Conservation (phyloP, 2,888 invertebrate species). For the Osmoderma eremita region DNA sequence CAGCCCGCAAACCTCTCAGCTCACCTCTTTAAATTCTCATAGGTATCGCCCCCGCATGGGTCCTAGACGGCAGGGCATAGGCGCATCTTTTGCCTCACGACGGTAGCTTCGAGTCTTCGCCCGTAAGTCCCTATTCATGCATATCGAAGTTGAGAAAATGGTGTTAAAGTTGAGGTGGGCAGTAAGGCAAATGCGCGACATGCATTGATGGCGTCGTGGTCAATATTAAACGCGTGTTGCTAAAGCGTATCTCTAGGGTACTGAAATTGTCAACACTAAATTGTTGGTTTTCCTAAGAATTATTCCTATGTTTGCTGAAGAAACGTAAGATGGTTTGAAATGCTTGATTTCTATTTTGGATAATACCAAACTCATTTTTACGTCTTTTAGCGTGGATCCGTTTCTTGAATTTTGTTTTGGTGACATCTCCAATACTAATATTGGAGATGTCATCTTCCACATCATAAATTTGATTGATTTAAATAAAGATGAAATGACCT, state of each 20-base stretch:
- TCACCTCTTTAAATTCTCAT: slow-evolving; percentile 39
- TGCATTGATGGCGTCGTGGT: slow-evolving; percentile 42
- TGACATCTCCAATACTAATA: no score
- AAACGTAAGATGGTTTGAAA: no score
- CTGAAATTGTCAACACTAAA: slow-evolving; percentile 30
- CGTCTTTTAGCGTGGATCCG: no score
- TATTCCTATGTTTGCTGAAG: no score
- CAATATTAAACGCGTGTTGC: slow-evolving; percentile 46
- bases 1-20: neutral
- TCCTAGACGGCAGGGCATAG: neutral
- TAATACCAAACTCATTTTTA: no score
- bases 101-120: slow-evolving; percentile 20
- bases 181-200: no score
- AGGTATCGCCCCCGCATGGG: neutral
- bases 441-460: no score
- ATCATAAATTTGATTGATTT: no score
- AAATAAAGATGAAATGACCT: no score
- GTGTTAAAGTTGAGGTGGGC: neutral
- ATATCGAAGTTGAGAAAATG: slow-evolving; percentile 48
- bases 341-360: no score
- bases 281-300: no score
- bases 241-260: slow-evolving; percentile 41
- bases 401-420: no score
- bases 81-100: slow-evolving; percentile 4
- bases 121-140: slow-evolving; percentile 48